These are phyloP conservation scores for Rhea americana DNA, from an alignment of 2,113 vertebrate genomes.

Conservation along the genomic window DNA sequence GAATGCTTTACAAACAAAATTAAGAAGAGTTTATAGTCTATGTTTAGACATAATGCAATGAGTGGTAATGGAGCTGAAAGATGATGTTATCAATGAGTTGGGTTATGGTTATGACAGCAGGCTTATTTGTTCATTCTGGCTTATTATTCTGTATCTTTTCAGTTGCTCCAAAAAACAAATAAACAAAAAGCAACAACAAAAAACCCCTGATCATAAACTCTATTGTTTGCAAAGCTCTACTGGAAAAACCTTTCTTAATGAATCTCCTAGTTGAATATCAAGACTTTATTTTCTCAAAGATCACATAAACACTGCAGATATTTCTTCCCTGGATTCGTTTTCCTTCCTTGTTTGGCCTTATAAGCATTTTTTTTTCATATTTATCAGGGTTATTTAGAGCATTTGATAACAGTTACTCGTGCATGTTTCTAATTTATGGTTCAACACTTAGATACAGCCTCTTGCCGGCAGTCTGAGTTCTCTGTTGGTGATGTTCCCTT, in stretches of 20 bases:
- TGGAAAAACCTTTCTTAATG: neutral
- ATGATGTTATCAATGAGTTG: neutral
- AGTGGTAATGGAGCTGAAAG: conserved; percentile 43
- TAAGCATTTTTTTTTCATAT: neutral
- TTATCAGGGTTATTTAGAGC: neutral
- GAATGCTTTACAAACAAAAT: conserved; percentile 52
- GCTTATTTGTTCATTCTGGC: neutral
- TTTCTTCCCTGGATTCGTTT: neutral
- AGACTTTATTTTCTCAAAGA: neutral
- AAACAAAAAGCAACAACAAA: too few species aligned
- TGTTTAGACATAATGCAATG: conserved; percentile 51
- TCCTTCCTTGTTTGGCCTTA: neutral
- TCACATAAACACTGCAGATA: neutral
- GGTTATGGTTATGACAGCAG: neutral
- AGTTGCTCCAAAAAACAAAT: neutral
- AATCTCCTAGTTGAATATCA: neutral
- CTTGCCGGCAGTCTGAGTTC: neutral
- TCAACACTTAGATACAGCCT: neutral
- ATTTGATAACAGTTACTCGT: neutral
- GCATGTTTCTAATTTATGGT: neutral
- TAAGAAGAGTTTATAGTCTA: conserved; percentile 15
- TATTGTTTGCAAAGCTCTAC: neutral
- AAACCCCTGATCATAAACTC: neutral
- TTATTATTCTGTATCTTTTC: neutral
- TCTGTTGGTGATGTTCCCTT: neutral